phyloP scores from a whole-genome alignment of 2,888 invertebrate species.

The Imbricaverruca yamaguchii region DNA sequence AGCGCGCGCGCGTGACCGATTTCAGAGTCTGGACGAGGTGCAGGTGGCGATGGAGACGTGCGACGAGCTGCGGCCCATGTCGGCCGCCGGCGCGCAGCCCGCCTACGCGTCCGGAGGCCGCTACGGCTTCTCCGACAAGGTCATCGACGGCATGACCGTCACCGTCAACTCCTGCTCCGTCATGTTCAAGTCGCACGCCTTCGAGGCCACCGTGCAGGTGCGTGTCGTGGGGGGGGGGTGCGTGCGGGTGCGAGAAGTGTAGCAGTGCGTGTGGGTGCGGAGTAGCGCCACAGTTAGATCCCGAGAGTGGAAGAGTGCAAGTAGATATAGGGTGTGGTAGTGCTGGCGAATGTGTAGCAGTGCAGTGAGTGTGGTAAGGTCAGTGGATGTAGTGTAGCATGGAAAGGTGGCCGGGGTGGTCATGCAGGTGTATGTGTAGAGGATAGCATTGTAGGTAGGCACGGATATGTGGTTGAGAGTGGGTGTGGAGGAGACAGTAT shows the following conservation, averaged over 20 bases:
- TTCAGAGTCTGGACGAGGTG: constrained; percentile 84
- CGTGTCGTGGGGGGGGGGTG: constrained; percentile 25
- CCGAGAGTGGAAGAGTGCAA: no score
- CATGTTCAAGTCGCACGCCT: constrained; percentile 88
- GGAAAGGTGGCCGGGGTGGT: no score
- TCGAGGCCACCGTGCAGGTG: constrained; percentile 92
- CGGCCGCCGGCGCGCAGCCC: constrained; percentile 30
- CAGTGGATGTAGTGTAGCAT: no score
- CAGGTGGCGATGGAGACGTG: constrained; percentile 89
- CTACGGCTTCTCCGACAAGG: constrained; percentile 83
- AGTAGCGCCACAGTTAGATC: no score
- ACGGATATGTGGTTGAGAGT: no score
- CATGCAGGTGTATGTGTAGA: no score
- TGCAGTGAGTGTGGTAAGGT: no score
- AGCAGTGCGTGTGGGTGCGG: background rate
- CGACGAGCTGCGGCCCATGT: constrained; percentile 59
- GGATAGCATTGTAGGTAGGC: no score
- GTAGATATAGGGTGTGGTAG: no score
- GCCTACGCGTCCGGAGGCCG: constrained; percentile 50
- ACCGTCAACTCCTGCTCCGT: constrained; percentile 90
- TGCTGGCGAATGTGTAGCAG: no score
- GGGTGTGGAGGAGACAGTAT: no score
- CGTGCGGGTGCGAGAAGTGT: background rate
- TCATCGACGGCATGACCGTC: constrained; percentile 95
- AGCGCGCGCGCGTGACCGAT: no score